Percentiles rank a stretch among this genome's conserved stretches.
These are phyloP conservation scores for Drosophila teissieri DNA, from an alignment of 1,140 invertebrate species.

Conservation along the genomic window DNA sequence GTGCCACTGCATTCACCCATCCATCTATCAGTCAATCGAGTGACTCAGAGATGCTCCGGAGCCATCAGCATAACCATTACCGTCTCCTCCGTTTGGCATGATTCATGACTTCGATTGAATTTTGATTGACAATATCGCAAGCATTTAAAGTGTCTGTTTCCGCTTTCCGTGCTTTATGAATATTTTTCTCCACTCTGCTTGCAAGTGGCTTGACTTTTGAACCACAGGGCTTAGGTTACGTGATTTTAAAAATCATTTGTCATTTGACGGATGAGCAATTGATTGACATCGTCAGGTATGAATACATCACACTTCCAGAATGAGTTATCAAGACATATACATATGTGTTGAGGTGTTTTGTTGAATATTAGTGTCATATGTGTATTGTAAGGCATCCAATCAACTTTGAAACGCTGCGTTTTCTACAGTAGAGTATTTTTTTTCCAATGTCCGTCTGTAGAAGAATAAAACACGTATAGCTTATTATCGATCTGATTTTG, in stretches of 20 bases:
- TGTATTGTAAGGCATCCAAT: neutral
- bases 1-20: slow-evolving; percentile 24
- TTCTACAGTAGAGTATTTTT: too few species aligned
- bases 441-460: too few species aligned
- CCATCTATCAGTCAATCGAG: slow-evolving; percentile 55
- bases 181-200: slow-evolving; percentile 25
- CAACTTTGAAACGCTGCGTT: too few species aligned
- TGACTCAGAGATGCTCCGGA: slow-evolving; percentile 56
- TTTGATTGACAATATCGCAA: slow-evolving; percentile 85
- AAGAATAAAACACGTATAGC: slow-evolving; percentile 1
- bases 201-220: slow-evolving; percentile 33
- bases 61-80: slow-evolving; percentile 69
- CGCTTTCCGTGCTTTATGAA: slow-evolving; percentile 64
- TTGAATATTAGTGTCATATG: neutral
- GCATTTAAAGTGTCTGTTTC: slow-evolving; percentile 84
- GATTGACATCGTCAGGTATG: slow-evolving; percentile 70
- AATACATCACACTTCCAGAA: slow-evolving; percentile 30
- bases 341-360: neutral
- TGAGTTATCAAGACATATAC: neutral
- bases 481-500: slow-evolving; percentile 4
- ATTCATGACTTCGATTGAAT: slow-evolving; percentile 83
- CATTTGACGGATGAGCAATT: slow-evolving; percentile 78
- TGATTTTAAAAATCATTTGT: slow-evolving; percentile 83
- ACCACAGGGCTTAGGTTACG: slow-evolving; percentile 44
- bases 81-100: slow-evolving; percentile 52